A percentile compares a stretch with the other conserved stretches of the same genome.
Conservation (phyloP, 2,888 invertebrate genomes). For the Parnassius smintheus region DNA sequence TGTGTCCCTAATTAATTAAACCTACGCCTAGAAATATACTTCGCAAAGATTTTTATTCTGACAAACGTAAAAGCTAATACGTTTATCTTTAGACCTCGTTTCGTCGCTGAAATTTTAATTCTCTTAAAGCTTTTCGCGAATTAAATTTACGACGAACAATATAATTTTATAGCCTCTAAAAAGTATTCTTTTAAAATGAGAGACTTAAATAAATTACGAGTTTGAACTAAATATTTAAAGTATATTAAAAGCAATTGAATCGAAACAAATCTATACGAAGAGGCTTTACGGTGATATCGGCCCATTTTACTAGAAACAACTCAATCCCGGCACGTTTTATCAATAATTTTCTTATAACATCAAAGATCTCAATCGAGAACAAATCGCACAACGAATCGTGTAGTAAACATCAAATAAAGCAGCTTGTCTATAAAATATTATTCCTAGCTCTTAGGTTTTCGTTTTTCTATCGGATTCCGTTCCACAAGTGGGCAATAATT, state of each 20-base stretch:
- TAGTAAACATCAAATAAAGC: conserved; percentile 77
- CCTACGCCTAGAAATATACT: conserved; percentile 27
- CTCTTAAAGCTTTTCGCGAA: conserved; percentile 61
- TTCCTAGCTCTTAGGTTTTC: conserved; percentile 70
- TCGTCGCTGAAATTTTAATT: conserved; percentile 69
- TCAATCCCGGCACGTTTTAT: conserved; percentile 72
- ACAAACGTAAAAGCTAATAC: conserved; percentile 62
- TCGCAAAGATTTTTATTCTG: conserved; percentile 41
- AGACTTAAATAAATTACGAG: conserved; percentile 39
- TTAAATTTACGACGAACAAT: conserved; percentile 64
- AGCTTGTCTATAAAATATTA: conserved; percentile 78
- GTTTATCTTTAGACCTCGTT: conserved; percentile 68
- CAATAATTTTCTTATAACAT: conserved; percentile 77
- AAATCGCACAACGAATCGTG: conserved; percentile 57
- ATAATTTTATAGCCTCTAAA: conserved; percentile 61
- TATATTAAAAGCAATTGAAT: conserved; percentile 52
- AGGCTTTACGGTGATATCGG: conserved; percentile 50
- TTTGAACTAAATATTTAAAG: conserved; percentile 34
- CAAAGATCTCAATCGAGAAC: conserved; percentile 71
- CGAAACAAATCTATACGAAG: conserved; percentile 44
- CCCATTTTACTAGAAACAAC: conserved; percentile 48
- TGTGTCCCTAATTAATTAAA: conserved; percentile 25
- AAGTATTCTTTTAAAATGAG: conserved; percentile 52
- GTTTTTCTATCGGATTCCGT: conserved; percentile 74
- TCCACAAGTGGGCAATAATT: conserved; percentile 82